Evolutionary conservation across 2,888 invertebrate species (phyloP).

Genomic region (Trisateles emortualis): DNA sequence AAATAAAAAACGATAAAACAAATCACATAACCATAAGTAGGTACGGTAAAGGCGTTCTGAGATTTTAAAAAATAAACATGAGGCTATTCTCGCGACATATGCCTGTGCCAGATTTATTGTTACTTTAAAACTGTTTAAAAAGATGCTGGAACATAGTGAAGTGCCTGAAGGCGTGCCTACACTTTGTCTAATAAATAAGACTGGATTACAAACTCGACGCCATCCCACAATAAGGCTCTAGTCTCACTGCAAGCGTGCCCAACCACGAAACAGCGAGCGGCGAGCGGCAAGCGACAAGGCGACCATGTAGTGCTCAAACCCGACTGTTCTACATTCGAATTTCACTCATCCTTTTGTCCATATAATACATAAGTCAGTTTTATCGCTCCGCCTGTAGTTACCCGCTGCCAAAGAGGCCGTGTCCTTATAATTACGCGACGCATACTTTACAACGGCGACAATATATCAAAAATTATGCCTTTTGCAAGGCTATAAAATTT

Average conservation of each 20-base stretch:
- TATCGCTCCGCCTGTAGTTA: slow-evolving; percentile 1
- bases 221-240: slow-evolving; percentile 9
- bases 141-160: background rate
- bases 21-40: too few relatives aligned
- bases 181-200: slow-evolving; percentile 39
- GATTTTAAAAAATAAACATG: background rate
- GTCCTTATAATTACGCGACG: slow-evolving; percentile 48
- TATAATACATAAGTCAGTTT: background rate
- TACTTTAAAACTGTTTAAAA: slow-evolving; percentile 1
- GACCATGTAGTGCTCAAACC: too few relatives aligned
- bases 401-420: slow-evolving; percentile 26
- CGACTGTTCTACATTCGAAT: slow-evolving; percentile 1
- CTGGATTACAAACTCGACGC: slow-evolving; percentile 20
- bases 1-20: too few relatives aligned
- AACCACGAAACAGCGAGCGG: too few relatives aligned
- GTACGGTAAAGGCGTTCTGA: too few relatives aligned
- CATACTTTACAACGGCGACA: slow-evolving; percentile 44
- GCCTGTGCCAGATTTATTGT: slow-evolving; percentile 1
- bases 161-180: slow-evolving; percentile 34
- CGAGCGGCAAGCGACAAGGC: too few relatives aligned
- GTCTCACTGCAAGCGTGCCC: slow-evolving; percentile 11
- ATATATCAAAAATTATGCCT: slow-evolving; percentile 71
- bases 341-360: background rate
- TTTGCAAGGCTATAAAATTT: slow-evolving; percentile 70
- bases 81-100: background rate